Evolutionary conservation across 2,888 invertebrate species (phyloP), one percentile per base, ranked within the genome.

Genomic region (Eupeodes latifasciatus): DNA sequence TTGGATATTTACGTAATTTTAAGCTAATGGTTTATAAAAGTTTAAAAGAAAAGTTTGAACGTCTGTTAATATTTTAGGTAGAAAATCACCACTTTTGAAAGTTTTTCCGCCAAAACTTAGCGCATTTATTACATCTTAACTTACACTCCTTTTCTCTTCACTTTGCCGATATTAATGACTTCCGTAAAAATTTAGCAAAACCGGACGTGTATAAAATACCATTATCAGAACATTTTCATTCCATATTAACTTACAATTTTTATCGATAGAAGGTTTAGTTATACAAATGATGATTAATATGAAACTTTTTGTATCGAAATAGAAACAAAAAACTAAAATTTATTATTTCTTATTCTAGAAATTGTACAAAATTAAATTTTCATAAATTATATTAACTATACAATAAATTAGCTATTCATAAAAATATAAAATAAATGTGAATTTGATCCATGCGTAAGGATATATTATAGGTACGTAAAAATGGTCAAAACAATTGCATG

Each of bases 401-500:
- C 10, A 34, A 67, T 66, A 71, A 71, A 72, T 72, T 72, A 47
- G 47, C 27, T 7, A 72, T 40, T 59, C 72, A 72, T 11, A 27
- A 12, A 40, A 40, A 67, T 4, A 61, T 10, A 64, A 64, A 14
- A 57, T 10, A 71, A 59, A 59, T 72, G 59, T 59, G 16, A 57
- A 57, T 57, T 72, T 59, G 59, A 72, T 72, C 57, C 36, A 44
- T 16, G 27, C 66, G 14, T 49, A 71, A 19, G 9, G 40, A 40
- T 40, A 40, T 40, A n/a, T n/a, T n/a, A n/a, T n/a, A n/a, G n/a
- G 36, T 36, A 7, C 1, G 5, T 40, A 55, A 34, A 55, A 40
- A 40, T 6, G 5, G 19, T 10, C 2, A 47, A n/a, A 19, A 40
- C 59, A 67, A 80, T 88, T 77, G 88, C 88, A 88, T 88, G 88